Base-by-base conservation (phyloP, 2,888 invertebrate species). In the Drosophila mercatorum region DNA sequence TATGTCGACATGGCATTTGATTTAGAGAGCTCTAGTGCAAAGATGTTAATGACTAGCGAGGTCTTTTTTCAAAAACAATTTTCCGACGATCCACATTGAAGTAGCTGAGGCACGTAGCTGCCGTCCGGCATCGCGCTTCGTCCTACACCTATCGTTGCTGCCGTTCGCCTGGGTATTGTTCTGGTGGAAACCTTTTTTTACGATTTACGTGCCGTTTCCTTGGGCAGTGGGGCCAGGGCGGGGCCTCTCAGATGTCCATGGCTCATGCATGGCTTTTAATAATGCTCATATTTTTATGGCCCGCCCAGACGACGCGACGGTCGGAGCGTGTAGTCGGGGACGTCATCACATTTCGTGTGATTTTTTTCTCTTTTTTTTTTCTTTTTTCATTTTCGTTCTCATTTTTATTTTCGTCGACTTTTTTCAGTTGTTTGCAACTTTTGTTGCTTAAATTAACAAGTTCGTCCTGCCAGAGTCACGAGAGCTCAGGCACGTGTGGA, bases 231-330 rank as follows among this genome's bases (percentile, higher is more conserved):
- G 17, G 36, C 47, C 62, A 40, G 52, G 55, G 60, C 47, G 31
- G 31, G 40, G 51, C 68, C 68, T 62, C 76, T 63, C 72, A 66
- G 70, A 60, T 78, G 71, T 57, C 65, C 70, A 47, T 65, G 70
- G 68, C 74, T 61, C 82, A 83, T 79, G 82, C 72, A 69, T 80
- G 80, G 80, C 83, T 88, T 83, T 84, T 88, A 84, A 84, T 84
- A 84, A 80, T 85, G 86, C 83, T 88, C 84, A 84, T 84, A 84
- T 84, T 84, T 84, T 84, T 88, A 84, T 88, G 86, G 72, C 74
- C 44, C 73, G 62, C 65, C 68, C 85, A 63, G 72, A 65, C 65
- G 68, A 63, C 52, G 68, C 60, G 68, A 61, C 58, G 71, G 67
- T 53, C n/a, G 60, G 41, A 31, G n/a, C 44, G 14, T 26, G 57